These are phyloP conservation scores for Argyrosomus regius DNA, from an alignment of 2,797 vertebrate genomes.

Conservation along the genomic window DNA sequence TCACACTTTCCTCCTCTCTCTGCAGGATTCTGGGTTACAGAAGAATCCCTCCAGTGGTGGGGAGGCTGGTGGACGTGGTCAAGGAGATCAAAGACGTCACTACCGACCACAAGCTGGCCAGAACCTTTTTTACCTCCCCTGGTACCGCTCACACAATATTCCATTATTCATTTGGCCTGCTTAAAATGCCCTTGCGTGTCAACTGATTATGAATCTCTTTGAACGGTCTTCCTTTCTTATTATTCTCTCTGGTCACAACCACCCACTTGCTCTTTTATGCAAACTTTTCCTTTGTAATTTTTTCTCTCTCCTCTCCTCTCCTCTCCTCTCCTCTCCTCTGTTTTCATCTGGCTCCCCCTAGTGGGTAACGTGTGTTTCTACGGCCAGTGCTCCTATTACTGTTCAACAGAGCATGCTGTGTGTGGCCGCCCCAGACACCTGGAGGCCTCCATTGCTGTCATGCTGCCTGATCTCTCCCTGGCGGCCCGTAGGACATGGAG, in stretches of 20 bases:
- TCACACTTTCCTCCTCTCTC: not conserved
- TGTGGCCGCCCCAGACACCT: conserved; percentile 87
- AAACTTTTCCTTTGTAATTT: not conserved
- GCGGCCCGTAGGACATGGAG: conserved; percentile 88
- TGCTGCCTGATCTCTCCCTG: conserved; percentile 88
- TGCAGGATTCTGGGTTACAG: conserved; percentile 89
- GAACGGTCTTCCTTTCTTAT: conserved; percentile 14
- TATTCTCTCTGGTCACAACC: conserved; percentile 1
- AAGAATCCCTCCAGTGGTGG: conserved; percentile 87
- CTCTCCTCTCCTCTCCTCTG: not conserved
- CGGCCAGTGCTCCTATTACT: conserved; percentile 92
- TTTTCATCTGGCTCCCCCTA: conserved; percentile 72
- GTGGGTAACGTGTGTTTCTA: conserved; percentile 92
- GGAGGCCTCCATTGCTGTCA: conserved; percentile 89
- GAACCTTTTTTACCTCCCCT: conserved; percentile 90
- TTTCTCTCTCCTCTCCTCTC: not conserved
- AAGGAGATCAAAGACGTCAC: conserved; percentile 89
- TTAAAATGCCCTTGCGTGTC: not conserved
- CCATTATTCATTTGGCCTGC: conserved; percentile 23
- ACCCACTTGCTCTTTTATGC: conserved; percentile 10
- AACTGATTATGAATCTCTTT: conserved; percentile 28
- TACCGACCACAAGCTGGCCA: conserved; percentile 86
- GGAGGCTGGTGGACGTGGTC: conserved; percentile 86
- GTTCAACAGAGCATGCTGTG: conserved; percentile 90
- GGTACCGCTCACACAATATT: conserved; percentile 72